Evolutionary conservation across 92 coral and sea anemone genomes (phyloP).

Genomic region (Zoanthus sociatus): DNA sequence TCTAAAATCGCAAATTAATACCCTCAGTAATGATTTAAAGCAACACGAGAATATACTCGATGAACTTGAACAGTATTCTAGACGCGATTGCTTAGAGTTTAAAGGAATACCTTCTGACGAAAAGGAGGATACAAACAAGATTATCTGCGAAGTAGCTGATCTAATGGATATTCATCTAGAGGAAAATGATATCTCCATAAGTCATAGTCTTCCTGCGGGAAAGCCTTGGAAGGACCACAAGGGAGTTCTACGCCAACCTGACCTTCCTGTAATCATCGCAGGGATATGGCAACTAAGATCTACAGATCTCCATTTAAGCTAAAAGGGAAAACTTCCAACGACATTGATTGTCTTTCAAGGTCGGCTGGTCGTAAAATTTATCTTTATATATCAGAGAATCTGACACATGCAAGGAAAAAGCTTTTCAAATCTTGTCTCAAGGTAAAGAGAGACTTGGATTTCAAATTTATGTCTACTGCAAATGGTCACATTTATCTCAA

Average conservation of each 20-base stretch:
- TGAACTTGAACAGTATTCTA: not conserved
- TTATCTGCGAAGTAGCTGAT: not conserved
- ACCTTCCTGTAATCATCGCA: slow-evolving; percentile 5
- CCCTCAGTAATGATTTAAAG: not conserved
- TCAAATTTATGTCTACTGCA: slow-evolving; percentile 10
- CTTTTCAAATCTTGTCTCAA: slow-evolving; percentile 36
- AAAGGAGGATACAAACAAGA: not conserved
- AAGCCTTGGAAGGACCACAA: not conserved
- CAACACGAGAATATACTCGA: not conserved
- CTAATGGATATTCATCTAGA: not conserved
- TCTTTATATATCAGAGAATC: not conserved
- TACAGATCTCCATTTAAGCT: slow-evolving; percentile 26
- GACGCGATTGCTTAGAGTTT: too few relatives aligned
- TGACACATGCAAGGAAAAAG: not conserved
- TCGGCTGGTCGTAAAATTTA: not conserved
- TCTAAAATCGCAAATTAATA: too few relatives aligned
- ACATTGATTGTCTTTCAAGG: not conserved
- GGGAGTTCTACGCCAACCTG: too few relatives aligned
- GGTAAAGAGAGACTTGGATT: slow-evolving; percentile 24
- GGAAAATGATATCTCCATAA: slow-evolving; percentile 24
- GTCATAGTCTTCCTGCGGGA: slow-evolving; percentile 30
- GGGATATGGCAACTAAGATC: slow-evolving; percentile 23
- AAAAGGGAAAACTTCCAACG: not conserved
- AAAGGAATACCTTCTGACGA: not conserved
- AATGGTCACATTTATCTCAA: slow-evolving; percentile 33